Conservation (phyloP, 2,113 vertebrate genomes). For the Nanorana parkeri region DNA sequence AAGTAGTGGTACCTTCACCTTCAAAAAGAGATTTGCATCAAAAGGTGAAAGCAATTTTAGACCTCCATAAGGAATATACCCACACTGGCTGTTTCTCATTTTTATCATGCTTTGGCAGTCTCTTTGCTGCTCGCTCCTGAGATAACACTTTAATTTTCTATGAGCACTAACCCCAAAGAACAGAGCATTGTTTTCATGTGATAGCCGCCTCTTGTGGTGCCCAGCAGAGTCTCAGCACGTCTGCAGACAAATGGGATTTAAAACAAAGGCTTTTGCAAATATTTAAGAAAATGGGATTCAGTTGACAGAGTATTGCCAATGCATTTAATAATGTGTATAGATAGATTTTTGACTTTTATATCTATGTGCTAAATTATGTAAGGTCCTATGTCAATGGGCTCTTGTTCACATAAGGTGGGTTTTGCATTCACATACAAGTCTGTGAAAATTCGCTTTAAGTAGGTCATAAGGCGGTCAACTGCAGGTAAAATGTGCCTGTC, state of each 20-base stretch:
- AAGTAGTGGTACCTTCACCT: conserved; percentile 67
- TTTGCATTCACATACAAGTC: no score
- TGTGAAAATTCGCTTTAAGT: no score
- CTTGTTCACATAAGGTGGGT: no score
- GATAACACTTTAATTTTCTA: conserved; percentile 69
- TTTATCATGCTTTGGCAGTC: conserved; percentile 65
- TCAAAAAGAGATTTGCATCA: conserved; percentile 69
- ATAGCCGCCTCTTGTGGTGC: conserved; percentile 62
- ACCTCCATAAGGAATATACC: conserved; percentile 69
- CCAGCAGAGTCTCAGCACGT: conserved; percentile 47
- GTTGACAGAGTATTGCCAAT: neutral
- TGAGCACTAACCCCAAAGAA: conserved; percentile 60
- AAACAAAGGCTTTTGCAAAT: conserved; percentile 58
- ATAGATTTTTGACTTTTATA: neutral
- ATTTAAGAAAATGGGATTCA: conserved; percentile 58
- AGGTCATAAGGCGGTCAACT: no score
- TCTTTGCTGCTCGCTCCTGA: conserved; percentile 64
- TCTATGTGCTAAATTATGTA: no score
- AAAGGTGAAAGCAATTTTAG: conserved; percentile 70
- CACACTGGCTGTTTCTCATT: conserved; percentile 68
- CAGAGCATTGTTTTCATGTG: conserved; percentile 60
- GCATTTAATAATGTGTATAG: neutral
- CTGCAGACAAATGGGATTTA: conserved; percentile 65
- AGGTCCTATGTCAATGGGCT: no score
- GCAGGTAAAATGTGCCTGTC: no score